These are phyloP conservation scores for Pseudonaja textilis DNA, from an alignment of 2,113 vertebrate species.

Conservation along the genomic window DNA sequence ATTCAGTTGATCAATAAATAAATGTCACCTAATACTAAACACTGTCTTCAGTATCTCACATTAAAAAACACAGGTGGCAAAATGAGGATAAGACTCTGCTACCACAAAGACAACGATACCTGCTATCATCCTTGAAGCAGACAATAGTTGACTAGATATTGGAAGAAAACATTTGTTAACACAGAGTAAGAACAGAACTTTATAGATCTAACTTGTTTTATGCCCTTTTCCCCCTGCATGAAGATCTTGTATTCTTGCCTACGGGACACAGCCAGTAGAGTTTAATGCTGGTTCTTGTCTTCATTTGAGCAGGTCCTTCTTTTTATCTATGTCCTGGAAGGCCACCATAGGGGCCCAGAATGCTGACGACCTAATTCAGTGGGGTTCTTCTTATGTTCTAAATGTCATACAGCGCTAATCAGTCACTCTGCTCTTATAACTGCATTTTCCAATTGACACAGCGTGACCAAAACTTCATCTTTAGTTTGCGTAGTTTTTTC, in stretches of 20 bases:
- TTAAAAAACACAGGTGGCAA: background rate
- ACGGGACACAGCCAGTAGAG: background rate
- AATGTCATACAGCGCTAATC: background rate
- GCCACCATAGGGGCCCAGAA: background rate
- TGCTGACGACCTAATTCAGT: background rate
- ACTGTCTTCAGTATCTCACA: background rate
- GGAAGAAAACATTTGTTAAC: background rate
- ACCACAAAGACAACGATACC: background rate
- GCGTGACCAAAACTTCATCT: background rate
- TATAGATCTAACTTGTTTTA: background rate
- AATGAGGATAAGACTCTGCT: background rate
- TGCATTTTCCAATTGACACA: background rate
- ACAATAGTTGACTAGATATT: background rate
- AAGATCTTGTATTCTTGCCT: background rate
- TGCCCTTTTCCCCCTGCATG: background rate
- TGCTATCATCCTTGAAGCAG: background rate
- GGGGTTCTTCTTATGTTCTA: background rate
- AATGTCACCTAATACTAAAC: background rate
- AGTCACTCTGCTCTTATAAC: background rate
- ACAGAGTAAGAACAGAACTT: background rate
- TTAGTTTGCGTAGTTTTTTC: background rate
- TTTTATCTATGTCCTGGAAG: background rate
- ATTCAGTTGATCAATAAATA: background rate
- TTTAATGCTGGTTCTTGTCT: background rate
- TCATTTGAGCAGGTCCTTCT: background rate